Percentiles rank a stretch among this genome's conserved stretches.
These are phyloP conservation scores for Apodemia mormo DNA, from an alignment of 2,888 invertebrate species.

Conservation along the genomic window DNA sequence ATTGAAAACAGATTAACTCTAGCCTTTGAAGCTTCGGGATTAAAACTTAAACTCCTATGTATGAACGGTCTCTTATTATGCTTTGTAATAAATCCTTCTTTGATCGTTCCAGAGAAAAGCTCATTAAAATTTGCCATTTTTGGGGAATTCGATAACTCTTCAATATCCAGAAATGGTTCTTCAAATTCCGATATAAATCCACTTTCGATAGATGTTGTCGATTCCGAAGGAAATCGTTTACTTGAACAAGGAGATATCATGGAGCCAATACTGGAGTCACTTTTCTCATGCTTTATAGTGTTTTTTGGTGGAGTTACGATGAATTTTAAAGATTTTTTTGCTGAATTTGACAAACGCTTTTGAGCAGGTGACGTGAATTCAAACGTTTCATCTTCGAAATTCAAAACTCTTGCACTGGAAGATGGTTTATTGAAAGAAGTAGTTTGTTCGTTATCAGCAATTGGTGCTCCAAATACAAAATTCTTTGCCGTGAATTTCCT, in stretches of 20 bases:
- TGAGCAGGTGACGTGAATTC: slow-evolving; percentile 68
- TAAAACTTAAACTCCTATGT: slow-evolving; percentile 61
- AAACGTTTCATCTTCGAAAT: slow-evolving; percentile 68
- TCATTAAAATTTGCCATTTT: slow-evolving; percentile 67
- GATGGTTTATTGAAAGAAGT: slow-evolving; percentile 67
- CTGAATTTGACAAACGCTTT: slow-evolving; percentile 51
- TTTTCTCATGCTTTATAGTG: slow-evolving; percentile 52
- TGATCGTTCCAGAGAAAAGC: slow-evolving; percentile 63
- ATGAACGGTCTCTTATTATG: slow-evolving; percentile 48
- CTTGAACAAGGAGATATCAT: slow-evolving; percentile 54
- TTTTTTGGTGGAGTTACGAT: slow-evolving; percentile 58
- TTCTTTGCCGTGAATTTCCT: slow-evolving; percentile 61
- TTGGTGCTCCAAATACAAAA: slow-evolving; percentile 71
- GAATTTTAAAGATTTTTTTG: slow-evolving; percentile 69
- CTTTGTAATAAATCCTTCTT: slow-evolving; percentile 50
- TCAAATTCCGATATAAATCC: slow-evolving; percentile 74
- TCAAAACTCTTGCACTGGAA: slow-evolving; percentile 62
- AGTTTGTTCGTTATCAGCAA: slow-evolving; percentile 63
- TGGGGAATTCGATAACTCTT: slow-evolving; percentile 63
- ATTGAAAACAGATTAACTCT: slow-evolving; percentile 56
- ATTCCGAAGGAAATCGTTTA: slow-evolving; percentile 60
- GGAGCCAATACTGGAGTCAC: slow-evolving; percentile 63
- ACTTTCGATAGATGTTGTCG: slow-evolving; percentile 69
- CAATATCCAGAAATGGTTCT: slow-evolving; percentile 66
- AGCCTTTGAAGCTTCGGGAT: slow-evolving; percentile 52